Conservation (phyloP, 53 echinoderm and acorn worm species). For the Mesocentrotus franciscanus region DNA sequence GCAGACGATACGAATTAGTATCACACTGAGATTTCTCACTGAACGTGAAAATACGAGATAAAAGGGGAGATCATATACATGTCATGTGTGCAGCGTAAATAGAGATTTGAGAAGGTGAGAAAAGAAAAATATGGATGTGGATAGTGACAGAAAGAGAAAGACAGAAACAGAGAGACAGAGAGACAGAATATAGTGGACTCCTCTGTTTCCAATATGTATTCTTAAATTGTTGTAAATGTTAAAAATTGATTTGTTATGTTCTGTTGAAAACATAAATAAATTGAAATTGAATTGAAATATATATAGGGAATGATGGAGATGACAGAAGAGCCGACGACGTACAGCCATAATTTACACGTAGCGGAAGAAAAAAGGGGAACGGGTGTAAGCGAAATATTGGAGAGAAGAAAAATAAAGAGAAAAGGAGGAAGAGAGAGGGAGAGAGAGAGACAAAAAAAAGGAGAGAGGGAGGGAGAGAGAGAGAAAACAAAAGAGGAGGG, state of each 20-base stretch:
- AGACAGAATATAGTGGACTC: no score
- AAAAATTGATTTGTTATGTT: no score
- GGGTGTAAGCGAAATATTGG: no score
- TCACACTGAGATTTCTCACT: background rate
- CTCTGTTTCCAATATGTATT: no score
- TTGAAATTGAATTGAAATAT: background rate
- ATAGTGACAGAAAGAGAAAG: background rate
- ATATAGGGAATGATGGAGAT: background rate
- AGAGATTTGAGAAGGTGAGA: background rate
- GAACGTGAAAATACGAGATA: background rate
- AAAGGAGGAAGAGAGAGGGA: background rate
- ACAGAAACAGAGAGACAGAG: background rate
- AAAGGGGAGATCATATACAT: background rate
- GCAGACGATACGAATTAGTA: constrained; percentile 13
- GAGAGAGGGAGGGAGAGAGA: background rate
- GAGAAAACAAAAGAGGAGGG: no score
- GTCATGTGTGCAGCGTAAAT: background rate
- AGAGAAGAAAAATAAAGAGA: background rate
- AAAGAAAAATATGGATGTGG: background rate
- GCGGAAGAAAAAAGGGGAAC: no score
- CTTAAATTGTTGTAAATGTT: no score
- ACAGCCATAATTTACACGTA: no score
- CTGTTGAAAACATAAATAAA: no score
- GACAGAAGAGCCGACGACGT: no score
- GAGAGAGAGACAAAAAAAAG: no score